Conservation (phyloP, 2,888 invertebrate species). For the Brachyopa scutellaris region DNA sequence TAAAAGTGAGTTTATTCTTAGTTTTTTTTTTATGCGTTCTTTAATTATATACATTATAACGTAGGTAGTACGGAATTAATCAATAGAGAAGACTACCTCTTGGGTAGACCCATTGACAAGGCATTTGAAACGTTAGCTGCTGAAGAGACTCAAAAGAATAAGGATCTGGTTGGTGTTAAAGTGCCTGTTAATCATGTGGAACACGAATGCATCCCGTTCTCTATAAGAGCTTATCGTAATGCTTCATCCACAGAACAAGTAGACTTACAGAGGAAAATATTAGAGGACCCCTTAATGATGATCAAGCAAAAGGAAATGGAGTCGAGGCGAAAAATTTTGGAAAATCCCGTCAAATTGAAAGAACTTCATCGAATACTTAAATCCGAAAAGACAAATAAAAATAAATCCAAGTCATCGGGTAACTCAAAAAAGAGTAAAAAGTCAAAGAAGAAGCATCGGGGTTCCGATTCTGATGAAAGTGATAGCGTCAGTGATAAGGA, state of each 20-base stretch:
- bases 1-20: conserved; percentile 83
- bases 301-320: conserved; percentile 96
- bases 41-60: not conserved
- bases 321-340: conserved; percentile 90
- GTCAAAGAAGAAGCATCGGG: conserved; percentile 74
- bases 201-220: conserved; percentile 90
- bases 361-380: conserved; percentile 91
- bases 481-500: conserved; percentile 81
- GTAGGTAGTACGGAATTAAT: conserved; percentile 78
- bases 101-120: conserved; percentile 90
- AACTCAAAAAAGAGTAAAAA: conserved; percentile 74
- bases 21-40: no score
- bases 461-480: conserved; percentile 49
- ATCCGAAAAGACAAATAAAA: conserved; percentile 83
- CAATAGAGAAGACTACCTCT: conserved; percentile 93
- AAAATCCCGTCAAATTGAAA: conserved; percentile 95
- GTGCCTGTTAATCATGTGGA: conserved; percentile 86
- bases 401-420: conserved; percentile 73
- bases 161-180: conserved; percentile 78
- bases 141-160: conserved; percentile 82
- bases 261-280: conserved; percentile 92
- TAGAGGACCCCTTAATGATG: conserved; percentile 95
- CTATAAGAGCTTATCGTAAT: conserved; percentile 83
- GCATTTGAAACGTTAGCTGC: conserved; percentile 87
- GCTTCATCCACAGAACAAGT: conserved; percentile 86